A percentile compares a stretch with the other conserved stretches of the same genome.
phyloP scores from a whole-genome alignment of 2,797 vertebrate genomes.

The Microchirus variegatus region DNA sequence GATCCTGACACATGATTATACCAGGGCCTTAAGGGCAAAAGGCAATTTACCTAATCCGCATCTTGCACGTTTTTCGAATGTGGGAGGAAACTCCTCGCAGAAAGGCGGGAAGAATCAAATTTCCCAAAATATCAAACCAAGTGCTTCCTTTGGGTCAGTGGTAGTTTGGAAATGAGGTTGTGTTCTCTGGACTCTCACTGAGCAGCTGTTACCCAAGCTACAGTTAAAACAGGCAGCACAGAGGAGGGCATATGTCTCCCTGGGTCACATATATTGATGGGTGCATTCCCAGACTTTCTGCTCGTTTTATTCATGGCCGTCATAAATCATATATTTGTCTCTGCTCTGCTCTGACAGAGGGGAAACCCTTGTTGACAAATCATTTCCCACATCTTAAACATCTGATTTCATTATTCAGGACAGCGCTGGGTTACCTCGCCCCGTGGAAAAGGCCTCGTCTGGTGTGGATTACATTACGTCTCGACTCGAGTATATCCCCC shows the following conservation, averaged over 20 bases:
- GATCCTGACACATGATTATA: no score
- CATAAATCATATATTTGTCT: slow-evolving; percentile 66
- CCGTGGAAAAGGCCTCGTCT: slow-evolving; percentile 11
- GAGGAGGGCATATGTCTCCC: slow-evolving; percentile 45
- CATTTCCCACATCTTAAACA: slow-evolving; percentile 51
- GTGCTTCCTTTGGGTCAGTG: no score
- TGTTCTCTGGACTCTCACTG: no score
- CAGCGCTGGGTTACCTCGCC: slow-evolving; percentile 22
- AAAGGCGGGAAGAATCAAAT: no score
- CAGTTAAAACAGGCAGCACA: slow-evolving; percentile 10
- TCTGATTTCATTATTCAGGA: slow-evolving; percentile 61
- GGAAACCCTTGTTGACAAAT: slow-evolving; percentile 74
- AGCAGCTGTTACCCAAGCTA: no score
- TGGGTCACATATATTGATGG: slow-evolving; percentile 64
- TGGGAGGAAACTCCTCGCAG: no score
- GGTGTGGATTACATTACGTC: slow-evolving; percentile 35
- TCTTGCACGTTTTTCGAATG: no score
- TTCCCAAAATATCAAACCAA: no score
- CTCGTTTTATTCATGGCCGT: slow-evolving; percentile 52
- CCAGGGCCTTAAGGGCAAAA: no score
- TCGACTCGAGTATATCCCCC: slow-evolving; percentile 34
- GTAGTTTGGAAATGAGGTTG: no score
- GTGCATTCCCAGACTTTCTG: slow-evolving; percentile 49
- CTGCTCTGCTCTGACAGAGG: slow-evolving; percentile 54
- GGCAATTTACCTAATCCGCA: no score